Conservation (phyloP, 2,797 vertebrate genomes). For the Aselliscus stoliczkanus region DNA sequence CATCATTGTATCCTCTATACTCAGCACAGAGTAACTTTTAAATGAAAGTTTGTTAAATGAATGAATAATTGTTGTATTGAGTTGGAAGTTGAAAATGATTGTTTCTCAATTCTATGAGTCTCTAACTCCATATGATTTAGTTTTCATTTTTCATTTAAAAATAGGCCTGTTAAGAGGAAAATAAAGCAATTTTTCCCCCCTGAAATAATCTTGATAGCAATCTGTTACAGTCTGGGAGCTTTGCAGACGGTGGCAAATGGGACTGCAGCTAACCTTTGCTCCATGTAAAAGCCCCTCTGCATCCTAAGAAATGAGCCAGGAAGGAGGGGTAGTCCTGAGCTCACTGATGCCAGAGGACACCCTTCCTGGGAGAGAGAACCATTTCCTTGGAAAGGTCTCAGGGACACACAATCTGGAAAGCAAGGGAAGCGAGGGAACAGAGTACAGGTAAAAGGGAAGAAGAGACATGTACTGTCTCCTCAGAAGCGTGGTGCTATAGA, state of each 20-base stretch:
- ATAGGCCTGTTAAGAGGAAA: constrained; percentile 40
- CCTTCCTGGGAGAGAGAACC: not conserved
- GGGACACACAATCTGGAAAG: not conserved
- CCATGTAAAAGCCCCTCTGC: not conserved
- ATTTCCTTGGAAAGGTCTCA: not conserved
- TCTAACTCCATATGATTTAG: constrained; percentile 39
- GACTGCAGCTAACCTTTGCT: not conserved
- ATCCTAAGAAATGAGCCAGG: not conserved
- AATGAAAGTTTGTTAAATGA: not conserved
- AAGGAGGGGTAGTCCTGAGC: not conserved
- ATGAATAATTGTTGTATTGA: not conserved
- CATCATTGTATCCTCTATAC: not conserved
- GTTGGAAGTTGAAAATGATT: not conserved
- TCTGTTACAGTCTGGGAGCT: not conserved
- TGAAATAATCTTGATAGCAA: constrained; percentile 51
- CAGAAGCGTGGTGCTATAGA: not conserved
- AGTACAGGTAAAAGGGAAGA: too few species aligned
- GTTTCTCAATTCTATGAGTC: not conserved
- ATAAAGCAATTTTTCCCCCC: constrained; percentile 32
- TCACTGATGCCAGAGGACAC: not conserved
- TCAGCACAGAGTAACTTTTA: not conserved
- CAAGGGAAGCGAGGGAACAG: not conserved
- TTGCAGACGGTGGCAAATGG: not conserved
- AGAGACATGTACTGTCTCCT: not conserved
- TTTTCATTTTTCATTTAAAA: constrained; percentile 64